Percentiles rank a stretch among this genome's conserved stretches.
Evolutionary conservation across 2,113 vertebrate species (phyloP).

Genomic region (Buteo buteo): DNA sequence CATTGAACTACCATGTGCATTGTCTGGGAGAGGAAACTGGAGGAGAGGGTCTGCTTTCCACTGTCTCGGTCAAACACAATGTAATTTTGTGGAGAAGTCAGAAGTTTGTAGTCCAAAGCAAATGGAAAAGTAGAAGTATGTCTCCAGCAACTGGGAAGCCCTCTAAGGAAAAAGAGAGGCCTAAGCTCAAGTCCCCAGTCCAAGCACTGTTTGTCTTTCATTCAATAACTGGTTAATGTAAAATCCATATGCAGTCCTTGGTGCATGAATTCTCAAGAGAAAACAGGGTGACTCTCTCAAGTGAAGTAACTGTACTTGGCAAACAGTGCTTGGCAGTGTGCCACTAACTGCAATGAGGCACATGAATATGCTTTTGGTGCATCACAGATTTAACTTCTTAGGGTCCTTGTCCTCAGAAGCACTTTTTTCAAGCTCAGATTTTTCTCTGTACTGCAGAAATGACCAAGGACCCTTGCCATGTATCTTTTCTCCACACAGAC

Average conservation of each 20-base stretch:
- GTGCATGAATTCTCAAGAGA: slow-evolving; percentile 52
- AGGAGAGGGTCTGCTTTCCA: not conserved
- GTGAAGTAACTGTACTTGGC: slow-evolving; percentile 62
- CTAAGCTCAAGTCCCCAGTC: not conserved
- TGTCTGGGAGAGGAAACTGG: not conserved
- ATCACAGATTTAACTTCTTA: slow-evolving; percentile 42
- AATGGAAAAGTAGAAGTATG: not conserved
- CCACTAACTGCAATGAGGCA: slow-evolving; percentile 49
- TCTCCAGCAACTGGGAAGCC: not conserved
- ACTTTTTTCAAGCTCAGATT: not conserved
- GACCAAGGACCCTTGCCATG: not conserved
- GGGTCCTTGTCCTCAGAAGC: slow-evolving; percentile 40
- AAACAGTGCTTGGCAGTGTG: slow-evolving; percentile 45
- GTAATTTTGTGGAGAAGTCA: not conserved
- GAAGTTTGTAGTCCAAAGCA: not conserved
- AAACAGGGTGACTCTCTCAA: slow-evolving; percentile 58
- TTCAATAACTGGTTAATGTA: slow-evolving; percentile 47
- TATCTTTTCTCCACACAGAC: not conserved
- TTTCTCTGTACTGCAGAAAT: not conserved
- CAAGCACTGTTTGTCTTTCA: slow-evolving; percentile 38
- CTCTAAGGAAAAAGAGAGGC: not conserved
- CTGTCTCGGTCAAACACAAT: not conserved
- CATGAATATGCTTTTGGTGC: slow-evolving; percentile 34
- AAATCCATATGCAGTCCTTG: slow-evolving; percentile 59
- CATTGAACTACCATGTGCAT: not conserved